A percentile compares a stretch with the other conserved stretches of the same genome.
These are phyloP conservation scores for Trissolcus japonicus DNA, from an alignment of 2,888 invertebrate species.

Conservation along the genomic window DNA sequence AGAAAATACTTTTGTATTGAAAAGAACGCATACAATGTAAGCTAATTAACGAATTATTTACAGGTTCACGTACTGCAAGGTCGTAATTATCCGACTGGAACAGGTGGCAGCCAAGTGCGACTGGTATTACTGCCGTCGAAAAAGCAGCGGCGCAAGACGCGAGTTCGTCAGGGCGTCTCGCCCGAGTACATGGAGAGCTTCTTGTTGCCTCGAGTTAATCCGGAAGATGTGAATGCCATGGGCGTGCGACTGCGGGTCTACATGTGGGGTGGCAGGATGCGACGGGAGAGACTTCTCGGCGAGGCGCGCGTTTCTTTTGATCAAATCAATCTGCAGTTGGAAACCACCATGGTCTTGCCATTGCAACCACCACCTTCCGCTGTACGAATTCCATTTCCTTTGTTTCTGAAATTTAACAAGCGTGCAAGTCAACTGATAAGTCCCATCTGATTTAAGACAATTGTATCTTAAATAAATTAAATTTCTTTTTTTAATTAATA, in stretches of 20 bases:
- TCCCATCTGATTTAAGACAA: too few species aligned
- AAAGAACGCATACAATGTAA: conserved; percentile 17
- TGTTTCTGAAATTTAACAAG: not conserved
- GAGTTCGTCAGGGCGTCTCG: conserved; percentile 92
- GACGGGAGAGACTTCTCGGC: conserved; percentile 92
- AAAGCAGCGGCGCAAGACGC: conserved; percentile 96
- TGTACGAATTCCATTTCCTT: conserved; percentile 61
- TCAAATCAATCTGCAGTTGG: conserved; percentile 91
- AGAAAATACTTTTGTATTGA: not conserved
- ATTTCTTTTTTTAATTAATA: too few species aligned
- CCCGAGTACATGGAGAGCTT: conserved; percentile 96
- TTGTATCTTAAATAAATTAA: too few species aligned
- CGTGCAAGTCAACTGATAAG: too few species aligned
- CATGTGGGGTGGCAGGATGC: conserved; percentile 91
- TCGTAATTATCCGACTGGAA: conserved; percentile 86
- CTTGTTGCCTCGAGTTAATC: conserved; percentile 92
- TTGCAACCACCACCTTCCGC: conserved; percentile 79
- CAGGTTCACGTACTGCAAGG: conserved; percentile 90
- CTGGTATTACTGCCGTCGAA: conserved; percentile 92
- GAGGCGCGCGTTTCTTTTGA: conserved; percentile 94
- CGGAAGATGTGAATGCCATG: conserved; percentile 95
- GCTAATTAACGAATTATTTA: conserved; percentile 25
- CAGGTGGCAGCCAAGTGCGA: conserved; percentile 86
- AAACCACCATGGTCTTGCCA: conserved; percentile 93
- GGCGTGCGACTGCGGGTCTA: conserved; percentile 93